phyloP scores from a whole-genome alignment of 1,140 invertebrate species.

The Trachymyrmex septentrionalis region DNA sequence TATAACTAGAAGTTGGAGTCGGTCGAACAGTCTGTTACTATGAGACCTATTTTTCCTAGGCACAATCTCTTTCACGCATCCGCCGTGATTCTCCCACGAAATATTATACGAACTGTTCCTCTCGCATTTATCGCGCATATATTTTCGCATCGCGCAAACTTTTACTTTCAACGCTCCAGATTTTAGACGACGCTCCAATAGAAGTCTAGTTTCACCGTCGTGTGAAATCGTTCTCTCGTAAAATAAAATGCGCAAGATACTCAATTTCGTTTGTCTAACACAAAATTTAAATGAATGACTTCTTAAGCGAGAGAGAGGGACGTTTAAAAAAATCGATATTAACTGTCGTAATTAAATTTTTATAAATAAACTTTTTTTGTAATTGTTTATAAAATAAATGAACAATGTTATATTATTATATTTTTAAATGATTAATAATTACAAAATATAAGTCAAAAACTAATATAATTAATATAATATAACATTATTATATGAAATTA shows the following conservation, averaged over 20 bases:
- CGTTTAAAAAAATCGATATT: no score
- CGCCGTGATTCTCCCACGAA: constrained; percentile 40
- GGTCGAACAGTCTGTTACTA: constrained; percentile 32
- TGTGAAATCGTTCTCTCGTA: constrained; percentile 9
- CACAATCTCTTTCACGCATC: constrained; percentile 31
- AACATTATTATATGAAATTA: no score
- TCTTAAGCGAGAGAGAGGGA: no score
- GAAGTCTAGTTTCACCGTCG: neutral
- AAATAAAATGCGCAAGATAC: neutral
- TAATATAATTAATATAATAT: no score
- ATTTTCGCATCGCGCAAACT: constrained; percentile 2
- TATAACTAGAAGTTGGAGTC: neutral
- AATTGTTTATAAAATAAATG: no score
- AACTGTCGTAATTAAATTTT: no score
- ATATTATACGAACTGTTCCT: constrained; percentile 21
- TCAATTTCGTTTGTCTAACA: neutral
- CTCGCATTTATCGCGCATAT: no score
- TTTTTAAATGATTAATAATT: no score
- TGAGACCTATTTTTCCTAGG: constrained; percentile 42
- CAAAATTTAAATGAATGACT: neutral
- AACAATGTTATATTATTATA: no score
- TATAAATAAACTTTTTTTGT: no score
- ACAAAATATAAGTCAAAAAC: no score
- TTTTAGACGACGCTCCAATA: neutral
- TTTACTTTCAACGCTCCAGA: constrained; percentile 38